Evolutionary conservation across 2,113 vertebrate species (phyloP), one percentile per base, ranked within the genome.

Genomic region (Spizaetus ornatus): DNA sequence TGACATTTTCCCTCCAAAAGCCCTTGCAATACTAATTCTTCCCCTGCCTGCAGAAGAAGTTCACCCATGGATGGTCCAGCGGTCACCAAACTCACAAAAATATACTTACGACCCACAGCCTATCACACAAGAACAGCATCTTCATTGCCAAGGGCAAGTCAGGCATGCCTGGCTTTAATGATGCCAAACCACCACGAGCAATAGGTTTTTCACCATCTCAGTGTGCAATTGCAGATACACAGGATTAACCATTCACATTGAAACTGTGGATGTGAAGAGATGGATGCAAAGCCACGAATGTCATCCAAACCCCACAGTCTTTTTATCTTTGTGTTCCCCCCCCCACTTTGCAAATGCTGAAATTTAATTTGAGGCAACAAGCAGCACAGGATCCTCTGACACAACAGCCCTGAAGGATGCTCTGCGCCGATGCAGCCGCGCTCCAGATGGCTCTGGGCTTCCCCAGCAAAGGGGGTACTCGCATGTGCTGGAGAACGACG

Each of bases 401-500:
- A 7, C 27, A 85, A 78, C 26, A 42, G 23, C 27, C 90, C 80
- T 38, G 66, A 79, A 70, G 2, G 12, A 62, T 38, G 63, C 40
- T 65, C 52, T 84, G 38, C 1, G 3, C 27, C 3, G 2, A 26
- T 13, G 40, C 6, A 77, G n/a, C 40, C 36, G 11, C 0, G 0
- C 26, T 88, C 25, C 3, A 1, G 21, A 16, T 27, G 40, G 34
- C 48, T 80, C 50, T 50, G 76, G 18, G 56, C 47, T 67, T 66
- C 58, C 61, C 43, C 27, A 45, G 38, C 0, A 4, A 82, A 66
- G 13, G 19, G 16, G 63, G 42, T 20, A n/a, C 62, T 32, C 2
- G 0, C 32, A 58, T 5, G 3, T 14, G 32, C 32, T 5, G 3
- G 27, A 58, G 56, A 69, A 50, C 1, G 0, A 18, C 9, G 2